These are phyloP conservation scores for Boloria selene DNA, from an alignment of 2,888 invertebrate species.

Conservation along the genomic window DNA sequence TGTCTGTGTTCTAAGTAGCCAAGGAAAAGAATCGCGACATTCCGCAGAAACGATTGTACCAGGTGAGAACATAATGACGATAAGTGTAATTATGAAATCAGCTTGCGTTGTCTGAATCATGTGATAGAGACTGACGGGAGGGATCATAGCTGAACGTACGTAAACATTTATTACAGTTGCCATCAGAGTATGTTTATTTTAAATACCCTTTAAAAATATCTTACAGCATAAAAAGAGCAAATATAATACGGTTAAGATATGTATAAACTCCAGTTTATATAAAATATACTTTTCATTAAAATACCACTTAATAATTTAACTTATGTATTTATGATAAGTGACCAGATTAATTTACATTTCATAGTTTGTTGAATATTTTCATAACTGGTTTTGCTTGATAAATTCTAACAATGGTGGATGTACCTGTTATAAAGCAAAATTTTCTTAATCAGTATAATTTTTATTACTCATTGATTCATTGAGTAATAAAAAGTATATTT, in stretches of 20 bases:
- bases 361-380: slow-evolving; percentile 17
- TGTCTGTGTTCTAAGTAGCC: slow-evolving; percentile 68
- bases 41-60: slow-evolving; percentile 50
- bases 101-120: slow-evolving; percentile 56
- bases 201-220: not conserved
- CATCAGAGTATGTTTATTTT: slow-evolving; percentile 5
- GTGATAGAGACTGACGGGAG: slow-evolving; percentile 52
- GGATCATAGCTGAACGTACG: slow-evolving; percentile 19
- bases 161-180: slow-evolving; percentile 19
- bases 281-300: too few relatives aligned
- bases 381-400: slow-evolving; percentile 18
- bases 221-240: not conserved
- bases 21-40: slow-evolving; percentile 49
- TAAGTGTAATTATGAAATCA: slow-evolving; percentile 46
- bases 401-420: slow-evolving; percentile 20
- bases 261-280: too few relatives aligned
- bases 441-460: too few relatives aligned
- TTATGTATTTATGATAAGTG: too few relatives aligned
- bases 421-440: slow-evolving; percentile 18
- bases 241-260: too few relatives aligned
- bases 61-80: slow-evolving; percentile 58
- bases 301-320: too few relatives aligned
- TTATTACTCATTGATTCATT: slow-evolving; percentile 13
- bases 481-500: too few relatives aligned
- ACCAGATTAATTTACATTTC: not conserved